These are phyloP conservation scores for Drosophila arizonae DNA, from an alignment of 1,140 invertebrate species.

Conservation along the genomic window DNA sequence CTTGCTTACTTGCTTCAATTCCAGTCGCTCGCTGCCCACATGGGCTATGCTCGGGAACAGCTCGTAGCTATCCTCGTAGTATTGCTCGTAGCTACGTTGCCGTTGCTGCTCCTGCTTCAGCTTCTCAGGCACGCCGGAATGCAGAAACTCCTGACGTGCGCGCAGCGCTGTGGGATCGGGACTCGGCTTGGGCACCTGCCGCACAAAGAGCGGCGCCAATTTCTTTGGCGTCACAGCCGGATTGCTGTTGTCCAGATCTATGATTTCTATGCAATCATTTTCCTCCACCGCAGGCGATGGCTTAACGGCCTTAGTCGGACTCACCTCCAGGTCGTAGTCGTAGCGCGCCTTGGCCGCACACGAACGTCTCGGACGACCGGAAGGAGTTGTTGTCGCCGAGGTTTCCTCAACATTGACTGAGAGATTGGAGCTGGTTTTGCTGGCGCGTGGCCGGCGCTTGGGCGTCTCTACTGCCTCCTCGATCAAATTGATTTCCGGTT, in stretches of 20 bases:
- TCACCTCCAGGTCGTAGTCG: slow-evolving; percentile 70
- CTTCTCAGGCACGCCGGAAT: slow-evolving; percentile 85
- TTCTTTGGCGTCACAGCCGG: slow-evolving; percentile 71
- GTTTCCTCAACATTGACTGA: neutral
- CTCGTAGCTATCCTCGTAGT: slow-evolving; percentile 80
- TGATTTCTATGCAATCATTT: slow-evolving; percentile 49
- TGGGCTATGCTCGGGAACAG: slow-evolving; percentile 84
- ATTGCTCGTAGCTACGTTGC: slow-evolving; percentile 75
- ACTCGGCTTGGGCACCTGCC: slow-evolving; percentile 83
- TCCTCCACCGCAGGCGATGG: neutral
- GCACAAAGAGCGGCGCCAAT: slow-evolving; percentile 86
- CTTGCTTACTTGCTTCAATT: neutral
- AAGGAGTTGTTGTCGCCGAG: slow-evolving; percentile 22
- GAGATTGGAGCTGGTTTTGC: neutral
- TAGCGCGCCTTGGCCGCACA: slow-evolving; percentile 74
- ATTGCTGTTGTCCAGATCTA: slow-evolving; percentile 68
- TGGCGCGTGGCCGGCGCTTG: slow-evolving; percentile 43
- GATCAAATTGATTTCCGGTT: slow-evolving; percentile 10
- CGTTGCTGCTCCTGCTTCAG: slow-evolving; percentile 84
- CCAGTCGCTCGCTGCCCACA: slow-evolving; percentile 57
- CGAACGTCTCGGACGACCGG: slow-evolving; percentile 66
- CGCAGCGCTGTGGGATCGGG: slow-evolving; percentile 83
- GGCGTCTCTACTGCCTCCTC: slow-evolving; percentile 51
- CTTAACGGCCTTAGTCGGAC: slow-evolving; percentile 54
- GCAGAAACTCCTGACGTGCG: slow-evolving; percentile 85